Evolutionary conservation across 2,113 vertebrate species (phyloP).

Genomic region (Nothoprocta pentlandii): DNA sequence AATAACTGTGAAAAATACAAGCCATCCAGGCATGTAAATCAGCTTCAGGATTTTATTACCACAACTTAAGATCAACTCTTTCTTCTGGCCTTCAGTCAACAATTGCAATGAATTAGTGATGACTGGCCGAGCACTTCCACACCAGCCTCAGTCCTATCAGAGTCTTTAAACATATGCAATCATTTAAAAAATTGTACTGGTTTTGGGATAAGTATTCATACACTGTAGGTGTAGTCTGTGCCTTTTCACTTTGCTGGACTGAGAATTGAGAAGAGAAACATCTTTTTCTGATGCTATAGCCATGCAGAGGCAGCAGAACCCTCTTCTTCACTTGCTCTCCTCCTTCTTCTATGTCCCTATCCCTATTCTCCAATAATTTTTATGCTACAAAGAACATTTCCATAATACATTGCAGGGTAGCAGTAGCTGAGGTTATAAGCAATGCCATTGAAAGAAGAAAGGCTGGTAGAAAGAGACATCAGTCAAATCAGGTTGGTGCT

Average conservation of each 20-base stretch:
- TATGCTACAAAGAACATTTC: neutral
- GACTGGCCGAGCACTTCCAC: neutral
- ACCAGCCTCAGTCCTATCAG: rapidly evolving
- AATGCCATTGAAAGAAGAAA: conserved; percentile 6
- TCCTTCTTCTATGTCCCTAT: neutral
- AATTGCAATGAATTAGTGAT: neutral
- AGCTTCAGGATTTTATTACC: neutral
- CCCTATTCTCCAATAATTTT: neutral
- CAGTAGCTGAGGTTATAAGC: neutral
- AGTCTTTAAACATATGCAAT: neutral
- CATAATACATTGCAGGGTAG: neutral
- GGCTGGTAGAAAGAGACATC: neutral
- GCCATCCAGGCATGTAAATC: neutral
- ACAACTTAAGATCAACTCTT: neutral
- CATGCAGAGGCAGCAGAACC: neutral
- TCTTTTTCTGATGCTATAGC: neutral
- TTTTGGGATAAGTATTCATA: neutral
- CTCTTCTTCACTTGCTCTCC: neutral
- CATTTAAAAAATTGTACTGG: neutral
- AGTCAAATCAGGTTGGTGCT: neutral
- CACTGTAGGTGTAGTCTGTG: neutral
- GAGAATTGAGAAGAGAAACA: neutral
- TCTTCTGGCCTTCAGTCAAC: neutral
- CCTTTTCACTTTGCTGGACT: neutral
- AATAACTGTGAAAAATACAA: neutral